Evolutionary conservation across 2,113 vertebrate species (phyloP), one percentile per base, ranked within the genome.

Genomic region (Brachypteracias leptosomus): DNA sequence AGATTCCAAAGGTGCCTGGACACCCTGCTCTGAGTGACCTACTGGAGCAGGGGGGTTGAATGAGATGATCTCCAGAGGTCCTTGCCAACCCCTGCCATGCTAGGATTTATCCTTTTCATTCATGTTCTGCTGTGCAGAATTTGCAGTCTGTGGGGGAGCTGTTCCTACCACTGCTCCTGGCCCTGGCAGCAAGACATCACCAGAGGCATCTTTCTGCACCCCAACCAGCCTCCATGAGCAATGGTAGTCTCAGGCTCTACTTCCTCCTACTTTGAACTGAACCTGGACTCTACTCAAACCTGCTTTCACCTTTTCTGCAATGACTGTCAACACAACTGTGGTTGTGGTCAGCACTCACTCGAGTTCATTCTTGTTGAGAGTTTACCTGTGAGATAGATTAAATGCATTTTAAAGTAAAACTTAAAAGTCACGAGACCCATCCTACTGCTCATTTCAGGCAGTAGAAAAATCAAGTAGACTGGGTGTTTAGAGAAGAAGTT

Each of bases 401-500:
- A 75, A 83, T 4, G 2, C 14, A 35, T 58, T 80, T 76, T 24
- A 40, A 82, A 91, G 91, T 29, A 65, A 85, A 72, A 87, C 65
- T 11, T 58, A 59, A 74, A 83, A 35, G 24, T 67, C 36, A 51
- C 25, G 22, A 90, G 72, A 67, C 25, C 33, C 44, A 54, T 70
- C 33, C 44, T 42, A 72, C 73, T 75, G 35, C 75, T 94, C 24
- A 79, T 61, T 92, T 94, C 58, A 72, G 65, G 76, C n/a, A 51
- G 55, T 12, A 95, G 73, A 68, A 84, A 88, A 89, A 87, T 72
- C 49, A 87, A 89, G n/a, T 20, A 51, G 52, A n/a, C 73, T 40
- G 15, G 46, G 65, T 93, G 49, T 94, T 93, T 84, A 57, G 67
- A 86, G 89, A 84, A 95, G 87, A 92, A 92, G 79, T 55, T 62